A percentile compares a stretch with the other conserved stretches of the same genome.
These are phyloP conservation scores for Platichthys stellatus DNA, from an alignment of 2,113 vertebrate genomes.

Conservation along the genomic window DNA sequence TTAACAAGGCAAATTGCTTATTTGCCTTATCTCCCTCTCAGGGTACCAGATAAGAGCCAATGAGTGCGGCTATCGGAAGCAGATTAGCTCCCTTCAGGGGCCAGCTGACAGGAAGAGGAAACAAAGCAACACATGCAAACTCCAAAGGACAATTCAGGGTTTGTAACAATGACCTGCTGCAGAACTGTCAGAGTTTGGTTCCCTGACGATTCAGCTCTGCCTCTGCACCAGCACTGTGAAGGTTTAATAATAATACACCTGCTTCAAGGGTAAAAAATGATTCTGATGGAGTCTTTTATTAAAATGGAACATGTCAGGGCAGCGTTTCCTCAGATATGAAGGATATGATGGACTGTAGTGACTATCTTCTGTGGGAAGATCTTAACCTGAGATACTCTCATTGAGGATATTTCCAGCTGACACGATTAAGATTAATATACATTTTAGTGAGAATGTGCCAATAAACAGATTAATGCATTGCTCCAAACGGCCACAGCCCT, in stretches of 20 bases:
- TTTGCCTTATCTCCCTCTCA: conserved; percentile 57
- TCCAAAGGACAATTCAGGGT: conserved; percentile 28
- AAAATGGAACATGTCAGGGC: neutral
- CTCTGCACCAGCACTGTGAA: neutral
- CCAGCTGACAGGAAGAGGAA: conserved; percentile 44
- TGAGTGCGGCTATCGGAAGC: conserved; percentile 55
- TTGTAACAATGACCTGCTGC: conserved; percentile 55
- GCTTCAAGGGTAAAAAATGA: neutral
- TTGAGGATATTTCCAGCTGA: too few species aligned
- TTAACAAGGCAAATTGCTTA: conserved; percentile 72
- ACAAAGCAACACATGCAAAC: conserved; percentile 44
- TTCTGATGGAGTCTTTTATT: neutral
- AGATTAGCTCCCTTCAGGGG: conserved; percentile 39
- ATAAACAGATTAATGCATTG: too few species aligned
- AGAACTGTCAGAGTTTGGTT: conserved; percentile 23
- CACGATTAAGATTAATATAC: too few species aligned
- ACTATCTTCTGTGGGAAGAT: too few species aligned
- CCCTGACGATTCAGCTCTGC: neutral
- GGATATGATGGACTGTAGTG: neutral
- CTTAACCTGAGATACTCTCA: too few species aligned
- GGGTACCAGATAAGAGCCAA: conserved; percentile 61
- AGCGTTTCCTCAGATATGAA: neutral
- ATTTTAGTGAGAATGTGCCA: too few species aligned
- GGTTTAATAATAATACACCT: neutral
- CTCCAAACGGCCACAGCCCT: too few species aligned